Percentiles rank a stretch among this genome's conserved stretches.
Conservation (phyloP, 2,888 invertebrate species). For the Andrena trimmerana region DNA sequence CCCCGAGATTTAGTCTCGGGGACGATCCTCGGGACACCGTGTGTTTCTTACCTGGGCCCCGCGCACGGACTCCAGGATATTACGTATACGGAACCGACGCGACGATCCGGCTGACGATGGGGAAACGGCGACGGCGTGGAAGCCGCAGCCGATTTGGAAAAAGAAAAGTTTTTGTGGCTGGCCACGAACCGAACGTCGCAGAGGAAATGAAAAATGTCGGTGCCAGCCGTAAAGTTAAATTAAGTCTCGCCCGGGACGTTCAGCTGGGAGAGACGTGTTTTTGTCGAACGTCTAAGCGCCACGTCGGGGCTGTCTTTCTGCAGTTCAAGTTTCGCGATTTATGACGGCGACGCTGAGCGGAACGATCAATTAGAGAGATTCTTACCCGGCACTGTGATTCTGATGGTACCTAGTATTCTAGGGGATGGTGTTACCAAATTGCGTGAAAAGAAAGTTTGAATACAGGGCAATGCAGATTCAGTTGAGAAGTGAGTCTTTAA, state of each 20-base stretch:
- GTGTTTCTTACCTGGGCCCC: constrained; percentile 10
- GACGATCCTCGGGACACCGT: constrained; percentile 31
- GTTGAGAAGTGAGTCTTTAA: too few relatives aligned
- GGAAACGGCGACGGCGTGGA: background rate
- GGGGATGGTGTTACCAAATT: too few relatives aligned
- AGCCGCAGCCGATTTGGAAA: constrained; percentile 9
- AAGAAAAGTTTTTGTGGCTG: constrained; percentile 27
- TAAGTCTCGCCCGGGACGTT: constrained; percentile 25
- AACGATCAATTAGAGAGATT: background rate
- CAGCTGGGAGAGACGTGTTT: background rate
- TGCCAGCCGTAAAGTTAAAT: constrained; percentile 50
- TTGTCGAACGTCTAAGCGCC: constrained; percentile 21
- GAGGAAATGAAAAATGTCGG: constrained; percentile 47
- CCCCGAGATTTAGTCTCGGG: constrained; percentile 63
- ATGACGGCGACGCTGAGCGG: background rate
- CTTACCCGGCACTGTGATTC: too few relatives aligned
- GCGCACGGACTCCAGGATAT: background rate
- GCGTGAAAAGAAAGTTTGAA: too few relatives aligned
- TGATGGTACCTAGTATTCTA: too few relatives aligned
- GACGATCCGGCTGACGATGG: background rate
- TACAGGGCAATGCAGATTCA: too few relatives aligned
- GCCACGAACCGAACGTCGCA: constrained; percentile 4
- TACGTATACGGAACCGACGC: background rate
- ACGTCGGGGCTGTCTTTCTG: background rate
- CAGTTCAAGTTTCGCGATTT: constrained; percentile 19